phyloP scores from a whole-genome alignment of 2,797 vertebrate genomes.

The Lacerta viridis region DNA sequence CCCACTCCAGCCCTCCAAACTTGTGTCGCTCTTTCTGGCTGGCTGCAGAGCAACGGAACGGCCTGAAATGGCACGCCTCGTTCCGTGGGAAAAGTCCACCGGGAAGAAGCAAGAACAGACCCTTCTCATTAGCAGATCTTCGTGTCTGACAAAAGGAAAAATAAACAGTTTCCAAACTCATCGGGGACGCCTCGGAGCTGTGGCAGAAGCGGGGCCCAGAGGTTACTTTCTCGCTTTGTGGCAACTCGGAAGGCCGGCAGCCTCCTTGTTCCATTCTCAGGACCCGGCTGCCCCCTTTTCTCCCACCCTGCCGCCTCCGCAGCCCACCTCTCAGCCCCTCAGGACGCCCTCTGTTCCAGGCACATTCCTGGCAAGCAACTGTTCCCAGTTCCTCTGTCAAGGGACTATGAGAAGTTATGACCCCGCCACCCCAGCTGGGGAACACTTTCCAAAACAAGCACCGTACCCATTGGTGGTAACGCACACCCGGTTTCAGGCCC shows the following conservation, averaged over 20 bases:
- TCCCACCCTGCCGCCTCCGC: not conserved
- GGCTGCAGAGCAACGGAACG: not conserved
- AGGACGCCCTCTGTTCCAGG: not conserved
- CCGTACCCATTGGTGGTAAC: not conserved
- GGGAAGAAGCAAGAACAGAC: not conserved
- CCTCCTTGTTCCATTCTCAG: not conserved
- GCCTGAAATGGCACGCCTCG: not conserved
- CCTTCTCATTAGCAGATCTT: conserved; percentile 17
- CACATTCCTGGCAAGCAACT: not conserved
- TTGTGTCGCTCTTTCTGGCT: not conserved
- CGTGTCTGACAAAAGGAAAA: conserved; percentile 18
- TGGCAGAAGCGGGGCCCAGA: not conserved
- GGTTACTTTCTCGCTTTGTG: not conserved
- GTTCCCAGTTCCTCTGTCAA: not conserved
- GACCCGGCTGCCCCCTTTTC: not conserved
- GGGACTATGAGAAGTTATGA: not conserved
- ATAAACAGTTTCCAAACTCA: conserved; percentile 4
- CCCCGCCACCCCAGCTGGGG: not conserved
- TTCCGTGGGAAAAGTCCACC: conserved; percentile 16
- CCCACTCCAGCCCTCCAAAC: not conserved
- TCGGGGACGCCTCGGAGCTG: not conserved
- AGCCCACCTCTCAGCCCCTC: not conserved
- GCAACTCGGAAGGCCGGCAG: not conserved
- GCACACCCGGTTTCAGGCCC: not conserved
- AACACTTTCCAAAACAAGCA: not conserved